Evolutionary conservation across 2,113 vertebrate genomes (phyloP), one percentile per base, ranked within the genome.

Genomic region (Tetrao urogallus): DNA sequence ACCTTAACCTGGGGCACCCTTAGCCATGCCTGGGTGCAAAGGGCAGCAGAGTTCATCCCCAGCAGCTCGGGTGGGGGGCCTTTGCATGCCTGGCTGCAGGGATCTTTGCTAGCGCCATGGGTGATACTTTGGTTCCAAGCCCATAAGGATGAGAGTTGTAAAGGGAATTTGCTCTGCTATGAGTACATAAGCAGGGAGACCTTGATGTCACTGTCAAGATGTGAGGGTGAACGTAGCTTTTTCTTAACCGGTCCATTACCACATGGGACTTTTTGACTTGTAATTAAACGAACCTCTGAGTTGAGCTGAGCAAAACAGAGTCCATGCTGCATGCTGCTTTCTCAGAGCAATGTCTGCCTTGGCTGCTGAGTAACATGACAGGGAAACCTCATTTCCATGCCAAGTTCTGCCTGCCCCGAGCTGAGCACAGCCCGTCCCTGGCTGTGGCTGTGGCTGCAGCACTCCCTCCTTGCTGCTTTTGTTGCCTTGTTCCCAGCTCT

Each of bases 401-500:
- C 95, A 96, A 94, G 89, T 89, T 96, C 89, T 84, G 94, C 89
- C 82, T 96, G 92, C 74, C 92, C 92, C 17, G 81, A 50, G 61
- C 85, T 75, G 90, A 93, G 74, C 71, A 65, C 70, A 65, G 71
- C 67, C 52, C 48, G 65, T 21, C 84, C 94, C 90, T 92, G 69
- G 11, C 93, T 92, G 91, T 96, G 93, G 94, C 88, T 87, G 91
- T 94, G 93, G 89, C 93, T 90, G 91, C 93, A 93, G 97, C 93
- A 94, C 91, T 76, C 58, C n/a, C 89, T 87, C 81, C 88, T 90
- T 93, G 58, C 93, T 92, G 81, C 95, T 92, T 73, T 22, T 88
- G 92, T 69, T 67, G 93, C 48, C 48, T 50, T 13, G 48, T 50
- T 50, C 24, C 48, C 24, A 25, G 48, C 48, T 50, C 48, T 25